Percentiles rank a stretch among this genome's conserved stretches.
Conservation (phyloP, 2,113 vertebrate genomes). For the Passer domesticus region DNA sequence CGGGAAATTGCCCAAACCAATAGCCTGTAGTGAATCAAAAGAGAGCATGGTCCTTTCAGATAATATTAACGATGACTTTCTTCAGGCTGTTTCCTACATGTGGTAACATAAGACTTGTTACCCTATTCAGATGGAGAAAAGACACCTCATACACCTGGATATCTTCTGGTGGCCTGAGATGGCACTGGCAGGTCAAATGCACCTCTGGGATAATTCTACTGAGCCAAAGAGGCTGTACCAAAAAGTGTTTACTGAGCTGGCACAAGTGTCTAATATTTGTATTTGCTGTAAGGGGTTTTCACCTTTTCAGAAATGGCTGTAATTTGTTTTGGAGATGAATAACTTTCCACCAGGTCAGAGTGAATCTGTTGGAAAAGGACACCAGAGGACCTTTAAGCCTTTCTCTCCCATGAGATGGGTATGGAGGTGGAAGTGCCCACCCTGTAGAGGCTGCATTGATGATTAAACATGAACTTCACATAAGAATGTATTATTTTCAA, state of each 20-base stretch:
- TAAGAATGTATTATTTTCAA: constrained; percentile 77
- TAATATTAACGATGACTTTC: not conserved
- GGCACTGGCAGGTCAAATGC: not conserved
- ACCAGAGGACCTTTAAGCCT: not conserved
- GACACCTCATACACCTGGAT: not conserved
- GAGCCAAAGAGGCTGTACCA: not conserved
- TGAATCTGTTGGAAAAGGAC: constrained; percentile 18
- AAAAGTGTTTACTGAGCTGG: constrained; percentile 24
- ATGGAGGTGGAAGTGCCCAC: constrained; percentile 6
- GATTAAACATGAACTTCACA: constrained; percentile 55
- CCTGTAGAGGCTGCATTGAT: not conserved
- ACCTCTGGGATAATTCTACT: not conserved
- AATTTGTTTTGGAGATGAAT: constrained; percentile 40
- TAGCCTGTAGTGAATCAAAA: not conserved
- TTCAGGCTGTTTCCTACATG: not conserved
- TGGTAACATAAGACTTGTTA: not conserved
- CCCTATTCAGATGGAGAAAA: not conserved
- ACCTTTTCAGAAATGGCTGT: constrained; percentile 32
- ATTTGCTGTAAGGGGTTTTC: not conserved
- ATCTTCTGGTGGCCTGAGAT: not conserved
- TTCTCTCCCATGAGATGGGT: not conserved
- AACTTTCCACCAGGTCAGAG: constrained; percentile 51
- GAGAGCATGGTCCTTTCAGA: not conserved
- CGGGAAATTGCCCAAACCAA: not conserved
- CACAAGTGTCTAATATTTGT: not conserved